These are phyloP conservation scores for Lagopus muta DNA, from an alignment of 2,113 vertebrate genomes.

Conservation along the genomic window DNA sequence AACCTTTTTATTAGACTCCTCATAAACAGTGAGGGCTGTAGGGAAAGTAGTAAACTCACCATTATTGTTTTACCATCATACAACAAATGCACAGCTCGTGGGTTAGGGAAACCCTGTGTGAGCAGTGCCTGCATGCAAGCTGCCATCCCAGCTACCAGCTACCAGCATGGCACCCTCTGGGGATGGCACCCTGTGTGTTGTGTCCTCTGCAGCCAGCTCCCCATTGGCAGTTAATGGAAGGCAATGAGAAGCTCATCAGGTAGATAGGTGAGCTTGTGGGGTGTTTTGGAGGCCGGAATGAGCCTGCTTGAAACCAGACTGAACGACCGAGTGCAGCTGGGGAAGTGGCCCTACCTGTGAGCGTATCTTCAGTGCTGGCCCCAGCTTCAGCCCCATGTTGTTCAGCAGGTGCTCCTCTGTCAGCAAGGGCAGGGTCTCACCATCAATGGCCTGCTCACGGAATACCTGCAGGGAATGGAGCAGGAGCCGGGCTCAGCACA, in stretches of 20 bases:
- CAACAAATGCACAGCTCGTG: neutral
- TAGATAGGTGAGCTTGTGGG: no score
- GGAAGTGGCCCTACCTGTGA: conserved; percentile 86
- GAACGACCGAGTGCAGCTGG: neutral
- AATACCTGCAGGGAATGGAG: conserved; percentile 84
- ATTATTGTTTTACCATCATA: conserved; percentile 29
- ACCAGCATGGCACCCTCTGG: no score
- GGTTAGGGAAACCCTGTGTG: neutral
- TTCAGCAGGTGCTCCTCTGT: conserved; percentile 95
- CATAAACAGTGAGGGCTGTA: conserved; percentile 76
- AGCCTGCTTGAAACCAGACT: neutral
- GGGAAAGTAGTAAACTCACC: conserved; percentile 54
- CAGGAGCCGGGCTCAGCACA: no score
- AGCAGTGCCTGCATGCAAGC: no score
- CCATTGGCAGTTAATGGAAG: no score
- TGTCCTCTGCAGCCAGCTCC: no score
- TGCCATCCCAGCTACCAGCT: no score
- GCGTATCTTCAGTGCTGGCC: conserved; percentile 95
- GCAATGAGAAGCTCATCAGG: neutral
- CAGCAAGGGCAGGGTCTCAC: conserved; percentile 94
- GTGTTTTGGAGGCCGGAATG: neutral
- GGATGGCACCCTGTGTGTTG: no score
- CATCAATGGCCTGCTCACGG: conserved; percentile 95
- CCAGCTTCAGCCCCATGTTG: conserved; percentile 96
- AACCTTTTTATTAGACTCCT: conserved; percentile 77